A percentile compares a stretch with the other conserved stretches of the same genome.
Evolutionary conservation across 2,888 invertebrate species (phyloP).

Genomic region (Iphiclides podalirius): DNA sequence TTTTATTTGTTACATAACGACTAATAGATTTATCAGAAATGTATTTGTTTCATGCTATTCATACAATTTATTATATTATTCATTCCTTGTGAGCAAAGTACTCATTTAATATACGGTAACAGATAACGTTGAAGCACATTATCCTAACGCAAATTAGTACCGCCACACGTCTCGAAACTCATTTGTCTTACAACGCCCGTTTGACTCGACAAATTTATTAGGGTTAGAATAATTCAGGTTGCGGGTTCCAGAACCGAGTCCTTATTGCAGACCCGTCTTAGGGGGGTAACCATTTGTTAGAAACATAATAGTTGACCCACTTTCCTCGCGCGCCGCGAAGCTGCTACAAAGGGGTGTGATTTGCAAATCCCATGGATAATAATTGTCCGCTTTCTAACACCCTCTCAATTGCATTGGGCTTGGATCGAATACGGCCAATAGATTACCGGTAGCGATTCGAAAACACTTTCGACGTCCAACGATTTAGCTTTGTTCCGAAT

Average conservation of each 20-base stretch:
- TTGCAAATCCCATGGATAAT: conserved; percentile 57
- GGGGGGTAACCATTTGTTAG: conserved; percentile 69
- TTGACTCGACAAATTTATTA: conserved; percentile 76
- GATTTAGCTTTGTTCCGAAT: conserved; percentile 45
- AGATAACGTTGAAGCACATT: conserved; percentile 20
- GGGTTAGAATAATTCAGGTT: conserved; percentile 77
- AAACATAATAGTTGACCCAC: conserved; percentile 75
- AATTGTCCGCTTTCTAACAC: conserved; percentile 46
- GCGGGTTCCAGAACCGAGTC: conserved; percentile 69
- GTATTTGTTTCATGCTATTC: too few species aligned
- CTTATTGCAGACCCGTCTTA: conserved; percentile 71
- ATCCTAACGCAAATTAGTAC: conserved; percentile 34
- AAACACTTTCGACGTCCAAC: conserved; percentile 13
- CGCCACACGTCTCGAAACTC: conserved; percentile 45
- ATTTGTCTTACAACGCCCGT: conserved; percentile 73
- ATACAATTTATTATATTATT: too few species aligned
- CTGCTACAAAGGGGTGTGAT: conserved; percentile 60
- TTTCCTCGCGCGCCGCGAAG: conserved; percentile 61
- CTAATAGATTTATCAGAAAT: too few species aligned
- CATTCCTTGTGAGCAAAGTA: neutral
- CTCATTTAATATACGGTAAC: conserved; percentile 1
- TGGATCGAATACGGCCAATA: neutral
- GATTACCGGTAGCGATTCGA: neutral
- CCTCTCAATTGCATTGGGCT: conserved; percentile 31
- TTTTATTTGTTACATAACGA: too few species aligned